phyloP scores from a whole-genome alignment of 1,140 invertebrate genomes.

The Saccostrea echinata region DNA sequence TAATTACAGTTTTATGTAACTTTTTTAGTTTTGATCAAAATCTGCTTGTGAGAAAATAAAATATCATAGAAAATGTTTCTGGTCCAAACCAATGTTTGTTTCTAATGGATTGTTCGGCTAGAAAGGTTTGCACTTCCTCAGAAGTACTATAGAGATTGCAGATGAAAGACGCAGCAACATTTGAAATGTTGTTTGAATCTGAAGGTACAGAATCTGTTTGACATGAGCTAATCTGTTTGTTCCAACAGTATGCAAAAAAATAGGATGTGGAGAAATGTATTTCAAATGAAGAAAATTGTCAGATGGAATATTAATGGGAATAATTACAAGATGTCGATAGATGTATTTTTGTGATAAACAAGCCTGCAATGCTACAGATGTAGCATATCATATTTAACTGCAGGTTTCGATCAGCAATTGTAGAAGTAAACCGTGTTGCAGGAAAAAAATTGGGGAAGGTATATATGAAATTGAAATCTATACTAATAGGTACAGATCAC shows the following conservation, averaged over 20 bases:
- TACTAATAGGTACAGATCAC: background rate
- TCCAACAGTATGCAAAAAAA: constrained; percentile 10
- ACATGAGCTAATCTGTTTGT: constrained; percentile 37
- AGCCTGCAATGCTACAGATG: constrained; percentile 12
- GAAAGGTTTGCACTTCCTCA: constrained; percentile 34
- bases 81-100: constrained; percentile 27
- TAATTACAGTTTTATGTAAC: constrained; percentile 29
- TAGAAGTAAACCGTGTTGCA: background rate
- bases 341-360: constrained; percentile 29
- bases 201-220: constrained; percentile 31
- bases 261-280: constrained; percentile 25
- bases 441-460: background rate
- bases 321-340: constrained; percentile 35
- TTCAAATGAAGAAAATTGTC: constrained; percentile 39
- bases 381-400: constrained; percentile 23
- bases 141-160: constrained; percentile 24
- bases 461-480: background rate
- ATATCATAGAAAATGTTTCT: constrained; percentile 37
- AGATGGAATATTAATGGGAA: constrained; percentile 37
- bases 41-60: constrained; percentile 32
- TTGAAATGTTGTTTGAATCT: constrained; percentile 34
- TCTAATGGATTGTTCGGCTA: constrained; percentile 34
- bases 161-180: constrained; percentile 25
- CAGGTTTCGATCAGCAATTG: background rate
- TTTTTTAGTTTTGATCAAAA: constrained; percentile 36